Evolutionary conservation across 2,113 vertebrate species (phyloP), one percentile per base, ranked within the genome.

Genomic region (Ranitomeya variabilis): DNA sequence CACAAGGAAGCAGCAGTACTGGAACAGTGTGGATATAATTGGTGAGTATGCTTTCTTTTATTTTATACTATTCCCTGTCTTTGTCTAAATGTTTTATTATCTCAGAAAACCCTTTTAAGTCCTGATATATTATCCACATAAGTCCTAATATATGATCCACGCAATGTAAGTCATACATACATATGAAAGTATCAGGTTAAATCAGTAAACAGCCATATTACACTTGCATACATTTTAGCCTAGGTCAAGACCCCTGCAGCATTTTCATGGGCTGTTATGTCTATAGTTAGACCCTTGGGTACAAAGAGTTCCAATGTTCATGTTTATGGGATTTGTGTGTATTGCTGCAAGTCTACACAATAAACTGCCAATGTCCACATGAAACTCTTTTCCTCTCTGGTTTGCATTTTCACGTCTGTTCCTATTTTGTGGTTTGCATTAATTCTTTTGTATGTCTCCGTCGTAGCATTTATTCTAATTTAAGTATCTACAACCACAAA

Each of bases 401-500:
- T 87, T 80, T 87, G 77, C 62, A 71, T 80, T 87, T 81, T 78
- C 51, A 80, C 31, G 62, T 80, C 77, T 87, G 64, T 80, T 67
- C 62, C 64, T 86, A 62, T 86, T 86, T 86, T 86, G 74, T 59
- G 45, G 45, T 87, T 80, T 69, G 64, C 64, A 16, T 87, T 71
- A 71, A 31, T 86, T 62, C 6, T 79, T 79, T 86, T 76, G 51
- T 67, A 64, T 77, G 76, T 79, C 85, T 64, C 64, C 62, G 71
- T 57, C 80, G 60, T 55, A 80, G 23, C 52, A 64, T 80, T 67
- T 18, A 55, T 87, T 80, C 86, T 87, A 87, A 80, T 80, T 87
- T 80, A 69, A 80, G 77, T 71, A 80, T 80, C 78, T 59, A 55
- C 78, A 71, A 81, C 77, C 86, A 87, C 78, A 87, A 80, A n/a